Evolutionary conservation across 2,888 invertebrate species (phyloP), one percentile per base, ranked within the genome.

Genomic region (Harpalus rubripes): DNA sequence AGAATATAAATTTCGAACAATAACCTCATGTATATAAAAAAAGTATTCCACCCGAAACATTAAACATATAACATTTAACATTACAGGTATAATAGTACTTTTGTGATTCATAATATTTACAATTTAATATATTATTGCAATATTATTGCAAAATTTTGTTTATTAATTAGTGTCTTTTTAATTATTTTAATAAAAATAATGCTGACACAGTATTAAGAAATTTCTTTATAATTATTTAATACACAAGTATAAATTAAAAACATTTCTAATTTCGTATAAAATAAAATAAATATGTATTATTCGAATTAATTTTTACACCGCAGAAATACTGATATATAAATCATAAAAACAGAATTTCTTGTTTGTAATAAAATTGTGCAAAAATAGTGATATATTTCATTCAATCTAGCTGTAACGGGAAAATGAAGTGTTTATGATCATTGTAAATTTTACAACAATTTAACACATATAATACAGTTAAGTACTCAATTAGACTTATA

Each of bases 121-220:
- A 61, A 12, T 61, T 61, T 22, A 10, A 22, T n/a, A 16, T 18
- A 18, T 61, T 61, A 32, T 61, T 61, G 61, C 61, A 61, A 18
- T 15, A 18, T n/a, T 12, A 61, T 61, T 61, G 61, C 61, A 61
- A 61, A 61, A 61, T 10, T n/a, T 61, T 61, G 61, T 61, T 61
- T 61, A 22, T 16, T 18, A 61, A 61, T 61, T 61, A 61, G 10
- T 15, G 61, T 61, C 18, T 18, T 18, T 61, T 18, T 61, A 16
- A 16, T 16, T 61, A 61, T 61, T 61, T 61, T 61, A 8, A 16
- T 61, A 61, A 10, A 16, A 61, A 61, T 61, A 58, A 52, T 52
- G 44, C 44, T 52, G 44, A 52, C 44, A 52, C 44, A 52, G 44
- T 52, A 10, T 52, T 5, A 12, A 52, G 44, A 52, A 52, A 52